Conservation (phyloP, 2,888 invertebrate species). For the Drepanosiphum platanoidis region DNA sequence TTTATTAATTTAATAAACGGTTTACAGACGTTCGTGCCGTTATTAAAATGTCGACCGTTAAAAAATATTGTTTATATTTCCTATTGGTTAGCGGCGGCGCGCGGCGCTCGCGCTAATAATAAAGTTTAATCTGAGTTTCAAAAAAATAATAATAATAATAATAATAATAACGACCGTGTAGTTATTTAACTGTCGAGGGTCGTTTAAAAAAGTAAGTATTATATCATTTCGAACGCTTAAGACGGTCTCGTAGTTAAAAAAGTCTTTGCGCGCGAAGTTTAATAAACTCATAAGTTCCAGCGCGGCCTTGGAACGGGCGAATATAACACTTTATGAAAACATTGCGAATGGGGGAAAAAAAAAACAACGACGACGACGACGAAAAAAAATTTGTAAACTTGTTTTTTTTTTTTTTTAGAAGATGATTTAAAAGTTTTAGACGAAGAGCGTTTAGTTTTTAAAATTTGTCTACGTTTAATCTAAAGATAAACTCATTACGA, state of each 20-base stretch:
- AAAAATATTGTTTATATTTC: neutral
- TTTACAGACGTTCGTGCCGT: too few relatives aligned
- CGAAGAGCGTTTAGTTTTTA: neutral
- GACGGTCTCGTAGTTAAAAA: neutral
- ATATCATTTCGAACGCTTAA: neutral
- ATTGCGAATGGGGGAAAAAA: too few relatives aligned
- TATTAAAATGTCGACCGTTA: neutral
- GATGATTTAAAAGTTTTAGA: neutral
- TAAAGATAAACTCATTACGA: neutral
- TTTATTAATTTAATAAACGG: neutral
- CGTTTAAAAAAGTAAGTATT: neutral
- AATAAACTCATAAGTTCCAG: neutral
- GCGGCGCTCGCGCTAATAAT: too few relatives aligned
- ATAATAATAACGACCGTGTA: too few relatives aligned
- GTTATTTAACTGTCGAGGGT: neutral
- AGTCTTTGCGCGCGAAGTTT: neutral
- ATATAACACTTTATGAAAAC: neutral
- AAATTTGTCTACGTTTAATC: neutral
- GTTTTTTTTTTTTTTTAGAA: too few relatives aligned
- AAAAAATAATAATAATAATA: neutral
- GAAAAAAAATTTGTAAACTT: neutral
- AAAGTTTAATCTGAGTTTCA: neutral
- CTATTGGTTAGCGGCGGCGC: neutral
- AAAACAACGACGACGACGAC: too few relatives aligned
- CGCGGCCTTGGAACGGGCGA: neutral